A percentile compares a stretch with the other conserved stretches of the same genome.
phyloP scores from a whole-genome alignment of 2,113 vertebrate genomes.

The Trochalopteron elliotii region DNA sequence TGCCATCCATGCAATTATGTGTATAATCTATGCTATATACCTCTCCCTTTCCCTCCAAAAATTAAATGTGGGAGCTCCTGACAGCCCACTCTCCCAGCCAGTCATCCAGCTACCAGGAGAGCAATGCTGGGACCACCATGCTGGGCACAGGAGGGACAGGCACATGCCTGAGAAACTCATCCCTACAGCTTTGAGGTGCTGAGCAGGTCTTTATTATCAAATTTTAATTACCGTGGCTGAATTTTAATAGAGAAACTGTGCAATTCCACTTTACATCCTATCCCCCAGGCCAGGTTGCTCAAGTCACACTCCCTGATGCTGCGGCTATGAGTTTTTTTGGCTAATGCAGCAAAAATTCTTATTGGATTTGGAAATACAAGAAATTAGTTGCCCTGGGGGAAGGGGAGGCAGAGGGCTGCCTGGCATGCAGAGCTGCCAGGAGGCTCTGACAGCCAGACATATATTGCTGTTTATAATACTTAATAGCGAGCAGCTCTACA shows the following conservation, averaged over 20 bases:
- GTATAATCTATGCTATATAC: not conserved
- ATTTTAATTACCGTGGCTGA: not conserved
- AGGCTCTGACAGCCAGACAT: conserved; percentile 5
- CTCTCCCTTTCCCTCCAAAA: not conserved
- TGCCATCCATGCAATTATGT: not conserved
- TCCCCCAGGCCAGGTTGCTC: not conserved
- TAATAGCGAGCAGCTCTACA: not conserved
- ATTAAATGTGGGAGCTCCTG: not conserved
- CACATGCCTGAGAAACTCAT: not conserved
- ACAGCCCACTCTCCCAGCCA: not conserved
- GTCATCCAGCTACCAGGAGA: not conserved
- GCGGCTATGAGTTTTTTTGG: not conserved
- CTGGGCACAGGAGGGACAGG: not conserved
- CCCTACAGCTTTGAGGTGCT: not conserved
- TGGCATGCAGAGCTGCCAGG: not conserved
- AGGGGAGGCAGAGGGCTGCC: not conserved
- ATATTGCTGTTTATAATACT: conserved; percentile 6
- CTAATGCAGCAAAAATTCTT: not conserved
- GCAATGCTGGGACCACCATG: rapidly evolving
- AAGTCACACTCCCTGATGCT: not conserved
- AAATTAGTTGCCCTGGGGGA: not conserved
- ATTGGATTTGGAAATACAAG: not conserved
- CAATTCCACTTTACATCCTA: not conserved
- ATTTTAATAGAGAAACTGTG: conserved; percentile 10
- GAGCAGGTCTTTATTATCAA: not conserved